A percentile compares a stretch with the other conserved stretches of the same genome.
Conservation (phyloP, 2,113 vertebrate species). For the Strix uralensis region DNA sequence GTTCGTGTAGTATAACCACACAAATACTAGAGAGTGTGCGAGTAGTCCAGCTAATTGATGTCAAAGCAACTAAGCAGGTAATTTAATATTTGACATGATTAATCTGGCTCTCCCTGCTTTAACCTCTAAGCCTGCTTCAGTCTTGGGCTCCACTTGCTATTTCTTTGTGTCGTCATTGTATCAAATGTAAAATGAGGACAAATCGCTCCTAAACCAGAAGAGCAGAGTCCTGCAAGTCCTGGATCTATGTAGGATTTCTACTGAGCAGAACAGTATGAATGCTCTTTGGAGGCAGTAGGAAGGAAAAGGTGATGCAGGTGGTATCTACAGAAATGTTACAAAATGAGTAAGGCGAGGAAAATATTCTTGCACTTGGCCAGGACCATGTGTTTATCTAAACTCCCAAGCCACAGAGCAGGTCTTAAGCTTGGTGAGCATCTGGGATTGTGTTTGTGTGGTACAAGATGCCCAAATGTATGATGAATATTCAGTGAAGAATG, state of each 20-base stretch:
- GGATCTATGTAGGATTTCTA: neutral
- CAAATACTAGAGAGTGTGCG: neutral
- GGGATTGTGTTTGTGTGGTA: neutral
- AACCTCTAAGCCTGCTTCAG: neutral
- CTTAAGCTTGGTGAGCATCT: neutral
- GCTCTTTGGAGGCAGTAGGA: neutral
- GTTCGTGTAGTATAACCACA: neutral
- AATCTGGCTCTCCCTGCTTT: neutral
- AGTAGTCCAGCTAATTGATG: neutral
- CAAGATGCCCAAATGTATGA: neutral
- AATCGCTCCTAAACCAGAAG: neutral
- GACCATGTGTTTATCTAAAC: neutral
- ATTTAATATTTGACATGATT: neutral
- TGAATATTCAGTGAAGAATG: rapidly evolving
- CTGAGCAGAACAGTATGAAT: neutral
- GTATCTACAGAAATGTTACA: neutral
- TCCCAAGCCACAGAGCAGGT: neutral
- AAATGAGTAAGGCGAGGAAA: neutral
- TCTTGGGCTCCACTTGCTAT: neutral
- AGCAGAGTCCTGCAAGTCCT: neutral
- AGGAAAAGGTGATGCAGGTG: neutral
- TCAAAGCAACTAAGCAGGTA: neutral
- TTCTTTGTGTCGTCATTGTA: neutral
- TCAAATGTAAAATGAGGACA: neutral
- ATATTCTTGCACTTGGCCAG: neutral